Percentiles rank a stretch among this genome's conserved stretches.
phyloP scores from a whole-genome alignment of 2,113 vertebrate genomes.

The Nematolebias whitei region DNA sequence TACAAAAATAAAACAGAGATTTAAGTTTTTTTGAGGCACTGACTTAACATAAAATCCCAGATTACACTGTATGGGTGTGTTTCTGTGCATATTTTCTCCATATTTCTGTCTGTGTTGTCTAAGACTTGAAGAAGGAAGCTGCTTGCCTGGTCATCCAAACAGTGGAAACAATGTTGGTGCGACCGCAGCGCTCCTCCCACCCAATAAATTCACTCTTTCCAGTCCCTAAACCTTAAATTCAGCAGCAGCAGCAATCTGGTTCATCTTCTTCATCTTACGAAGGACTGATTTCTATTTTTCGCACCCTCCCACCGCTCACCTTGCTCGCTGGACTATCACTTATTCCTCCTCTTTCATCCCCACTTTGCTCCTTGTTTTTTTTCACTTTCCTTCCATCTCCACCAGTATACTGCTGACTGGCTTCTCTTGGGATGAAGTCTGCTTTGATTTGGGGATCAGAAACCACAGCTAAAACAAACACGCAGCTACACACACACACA shows the following conservation, averaged over 20 bases:
- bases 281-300: conserved; percentile 29
- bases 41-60: conserved; percentile 20
- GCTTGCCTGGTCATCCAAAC: conserved; percentile 72
- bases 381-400: conserved; percentile 39
- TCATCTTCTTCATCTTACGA: not conserved
- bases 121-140: conserved; percentile 59
- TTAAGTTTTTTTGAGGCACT: not conserved
- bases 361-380: conserved; percentile 27
- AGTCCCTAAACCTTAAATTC: conserved; percentile 32
- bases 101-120: conserved; percentile 52
- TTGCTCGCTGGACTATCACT: not conserved
- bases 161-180: conserved; percentile 74
- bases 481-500: conserved; percentile 35
- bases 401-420: conserved; percentile 72
- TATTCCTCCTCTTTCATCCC: conserved; percentile 8
- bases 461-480: conserved; percentile 81
- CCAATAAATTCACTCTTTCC: conserved; percentile 63
- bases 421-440: conserved; percentile 66
- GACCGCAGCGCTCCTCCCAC: conserved; percentile 59
- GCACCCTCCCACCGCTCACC: conserved; percentile 13
- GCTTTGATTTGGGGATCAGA: conserved; percentile 79
- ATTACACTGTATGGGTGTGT: conserved; percentile 15
- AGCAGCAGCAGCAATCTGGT: conserved; percentile 34
- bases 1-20: no score
- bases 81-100: conserved; percentile 39